Percentiles rank a stretch among this genome's conserved stretches.
Conservation (phyloP, 1,140 invertebrate genomes). For the Sitophilus oryzae region DNA sequence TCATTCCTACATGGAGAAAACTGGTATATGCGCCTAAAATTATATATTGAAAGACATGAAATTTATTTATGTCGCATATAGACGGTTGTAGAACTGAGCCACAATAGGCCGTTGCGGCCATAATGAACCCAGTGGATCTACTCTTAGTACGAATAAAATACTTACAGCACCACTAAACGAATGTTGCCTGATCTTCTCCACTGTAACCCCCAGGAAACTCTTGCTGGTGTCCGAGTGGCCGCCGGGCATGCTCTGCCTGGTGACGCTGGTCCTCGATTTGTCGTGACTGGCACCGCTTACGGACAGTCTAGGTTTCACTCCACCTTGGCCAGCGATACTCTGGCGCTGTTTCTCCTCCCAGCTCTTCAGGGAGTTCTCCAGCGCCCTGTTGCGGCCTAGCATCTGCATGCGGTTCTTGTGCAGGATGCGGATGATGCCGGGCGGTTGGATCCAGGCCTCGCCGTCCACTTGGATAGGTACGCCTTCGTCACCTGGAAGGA, state of each 20-base stretch:
- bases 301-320: slow-evolving; percentile 35
- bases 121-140: slow-evolving; percentile 8
- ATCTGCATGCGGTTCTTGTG: slow-evolving; percentile 97
- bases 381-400: slow-evolving; percentile 80
- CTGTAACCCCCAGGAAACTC: slow-evolving; percentile 39
- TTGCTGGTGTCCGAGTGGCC: slow-evolving; percentile 28
- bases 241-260: slow-evolving; percentile 40
- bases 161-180: slow-evolving; percentile 40
- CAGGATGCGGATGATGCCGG: slow-evolving; percentile 89
- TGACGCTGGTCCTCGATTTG: slow-evolving; percentile 37
- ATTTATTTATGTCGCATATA: too few species aligned
- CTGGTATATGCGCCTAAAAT: too few species aligned
- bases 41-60: too few species aligned
- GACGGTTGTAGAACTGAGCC: too few species aligned
- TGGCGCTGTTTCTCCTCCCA: slow-evolving; percentile 93
- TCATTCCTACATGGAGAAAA: too few species aligned
- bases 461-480: slow-evolving; percentile 93
- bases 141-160: not conserved
- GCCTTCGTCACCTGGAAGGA: slow-evolving; percentile 61
- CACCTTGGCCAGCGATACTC: slow-evolving; percentile 43
- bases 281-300: slow-evolving; percentile 34
- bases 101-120: too few species aligned
- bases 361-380: slow-evolving; percentile 81
- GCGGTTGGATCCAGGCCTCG: slow-evolving; percentile 97
- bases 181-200: slow-evolving; percentile 42